Conservation (phyloP, 1,140 invertebrate genomes). For the Megalonaias nervosa region DNA sequence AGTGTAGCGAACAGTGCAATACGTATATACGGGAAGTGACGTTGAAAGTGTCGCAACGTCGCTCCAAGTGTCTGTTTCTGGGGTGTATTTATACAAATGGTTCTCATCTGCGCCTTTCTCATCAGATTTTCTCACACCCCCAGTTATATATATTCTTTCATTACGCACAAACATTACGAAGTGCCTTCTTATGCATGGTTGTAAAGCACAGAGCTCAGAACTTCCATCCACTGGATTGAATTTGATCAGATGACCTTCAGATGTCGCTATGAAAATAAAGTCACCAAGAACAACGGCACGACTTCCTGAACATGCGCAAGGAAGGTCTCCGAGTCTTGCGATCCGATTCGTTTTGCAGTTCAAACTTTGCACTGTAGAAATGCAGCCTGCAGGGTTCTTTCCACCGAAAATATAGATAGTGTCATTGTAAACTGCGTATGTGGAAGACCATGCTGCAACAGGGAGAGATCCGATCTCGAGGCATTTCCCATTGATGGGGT, state of each 20-base stretch:
- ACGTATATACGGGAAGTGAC: constrained; percentile 12
- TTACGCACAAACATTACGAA: constrained; percentile 30
- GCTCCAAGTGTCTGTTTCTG: constrained; percentile 26
- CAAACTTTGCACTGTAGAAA: constrained; percentile 19
- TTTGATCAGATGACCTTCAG: constrained; percentile 31
- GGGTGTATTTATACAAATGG: constrained; percentile 18
- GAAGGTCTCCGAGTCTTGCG: constrained; percentile 7
- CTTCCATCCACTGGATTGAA: constrained; percentile 19
- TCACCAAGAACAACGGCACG: constrained; percentile 16
- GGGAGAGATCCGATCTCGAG: constrained; percentile 17
- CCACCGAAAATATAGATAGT: constrained; percentile 36
- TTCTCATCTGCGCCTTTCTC: not conserved
- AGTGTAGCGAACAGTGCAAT: constrained; percentile 20
- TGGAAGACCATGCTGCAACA: constrained; percentile 3
- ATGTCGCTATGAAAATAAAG: constrained; percentile 22
- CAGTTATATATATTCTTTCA: constrained; percentile 27
- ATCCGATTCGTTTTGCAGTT: constrained; percentile 7
- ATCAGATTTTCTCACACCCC: constrained; percentile 1
- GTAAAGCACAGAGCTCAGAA: constrained; percentile 21
- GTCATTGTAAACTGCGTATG: constrained; percentile 8
- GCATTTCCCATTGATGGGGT: constrained; percentile 25
- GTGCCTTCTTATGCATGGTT: constrained; percentile 6
- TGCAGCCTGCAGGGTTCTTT: constrained; percentile 11
- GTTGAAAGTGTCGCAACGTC: constrained; percentile 16
- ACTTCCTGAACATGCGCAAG: constrained; percentile 18